A percentile compares a stretch with the other conserved stretches of the same genome.
Evolutionary conservation across 1,140 invertebrate species (phyloP).

Genomic region (Tyrophagus putrescentiae): DNA sequence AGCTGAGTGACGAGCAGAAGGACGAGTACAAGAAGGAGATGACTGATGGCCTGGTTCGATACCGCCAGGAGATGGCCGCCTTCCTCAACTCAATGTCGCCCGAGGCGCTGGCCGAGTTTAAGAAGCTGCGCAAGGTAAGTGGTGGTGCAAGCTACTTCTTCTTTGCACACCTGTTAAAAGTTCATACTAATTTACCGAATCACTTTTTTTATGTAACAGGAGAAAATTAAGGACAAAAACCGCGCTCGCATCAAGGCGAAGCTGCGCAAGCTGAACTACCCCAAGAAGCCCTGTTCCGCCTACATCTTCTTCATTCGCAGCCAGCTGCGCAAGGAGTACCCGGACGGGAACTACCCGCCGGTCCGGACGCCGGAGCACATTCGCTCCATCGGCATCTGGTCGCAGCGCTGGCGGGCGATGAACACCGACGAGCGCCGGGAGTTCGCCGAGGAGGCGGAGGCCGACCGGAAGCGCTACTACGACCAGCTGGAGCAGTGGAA

Average conservation of each 20-base stretch:
- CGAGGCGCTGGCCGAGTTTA: neutral
- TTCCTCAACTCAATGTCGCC: neutral
- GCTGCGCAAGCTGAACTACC: slow-evolving; percentile 10
- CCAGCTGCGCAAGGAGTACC: neutral
- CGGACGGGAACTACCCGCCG: slow-evolving; percentile 10
- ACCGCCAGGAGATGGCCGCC: neutral
- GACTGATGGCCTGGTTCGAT: neutral
- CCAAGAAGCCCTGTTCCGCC: neutral
- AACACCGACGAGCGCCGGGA: neutral
- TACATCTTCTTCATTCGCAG: slow-evolving; percentile 10
- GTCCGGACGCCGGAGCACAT: slow-evolving; percentile 2
- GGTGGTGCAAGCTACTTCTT: neutral
- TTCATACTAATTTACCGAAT: neutral
- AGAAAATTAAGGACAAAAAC: slow-evolving; percentile 6
- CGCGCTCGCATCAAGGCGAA: slow-evolving; percentile 10
- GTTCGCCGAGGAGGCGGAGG: slow-evolving; percentile 1
- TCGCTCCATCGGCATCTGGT: neutral
- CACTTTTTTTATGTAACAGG: neutral
- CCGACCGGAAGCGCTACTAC: slow-evolving; percentile 1
- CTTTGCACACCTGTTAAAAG: no score
- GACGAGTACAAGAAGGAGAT: slow-evolving; percentile 2
- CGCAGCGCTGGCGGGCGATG: slow-evolving; percentile 5
- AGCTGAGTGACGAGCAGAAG: neutral
- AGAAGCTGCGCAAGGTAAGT: neutral
- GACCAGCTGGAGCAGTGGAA: slow-evolving; percentile 16